Base-by-base conservation (phyloP, 2,113 vertebrate genomes). In the Psilopogon haemacephalus region DNA sequence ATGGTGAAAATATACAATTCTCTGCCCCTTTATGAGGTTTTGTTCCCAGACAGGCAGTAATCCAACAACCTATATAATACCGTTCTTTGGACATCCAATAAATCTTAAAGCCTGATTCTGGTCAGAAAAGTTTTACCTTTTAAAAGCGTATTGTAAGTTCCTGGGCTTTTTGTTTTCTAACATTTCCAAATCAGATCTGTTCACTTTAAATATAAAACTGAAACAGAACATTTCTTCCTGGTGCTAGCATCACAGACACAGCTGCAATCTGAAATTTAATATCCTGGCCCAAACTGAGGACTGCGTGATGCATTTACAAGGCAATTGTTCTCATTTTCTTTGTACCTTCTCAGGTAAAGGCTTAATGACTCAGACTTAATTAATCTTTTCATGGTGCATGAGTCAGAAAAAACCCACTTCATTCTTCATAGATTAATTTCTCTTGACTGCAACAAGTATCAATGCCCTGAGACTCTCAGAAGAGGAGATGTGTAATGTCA, bases 241-340 rank as follows among this genome's bases (percentile, higher is more conserved):
- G 37, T 55, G 40, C 11, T 23, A 63, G 18, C 50, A 75, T 59
- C 73, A 71, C 42, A 88, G 30, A 72, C 30, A 59, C 27, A 86
- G 60, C 76, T 88, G 15, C 5, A 4, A 65, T 86, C 42, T 77
- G 80, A 71, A 96, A 91, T 88, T 80, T 88, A 94, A 90, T 93
- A 93, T 89, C 72, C 88, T 86, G 69, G 52, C 60, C 35, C 60
- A 81, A 93, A 75, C 18, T 1, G 5, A 72, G 24, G 58, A 35
- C 37, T 52, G 15, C 0, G 8, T 38, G 42, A 78, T 0, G 23
- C 38, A 68, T 30, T 54, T 64, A 81, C 3, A 48, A 44, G n/a
- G 65, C 83, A 89, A 67, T 78, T 69, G 69, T 86, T 93, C 70
- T 84, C 18, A 26, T 88, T 93, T 93, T 46, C 40, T 93, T 86